These are phyloP conservation scores for Melospiza melodia DNA, from an alignment of 2,113 vertebrate species.

Conservation along the genomic window DNA sequence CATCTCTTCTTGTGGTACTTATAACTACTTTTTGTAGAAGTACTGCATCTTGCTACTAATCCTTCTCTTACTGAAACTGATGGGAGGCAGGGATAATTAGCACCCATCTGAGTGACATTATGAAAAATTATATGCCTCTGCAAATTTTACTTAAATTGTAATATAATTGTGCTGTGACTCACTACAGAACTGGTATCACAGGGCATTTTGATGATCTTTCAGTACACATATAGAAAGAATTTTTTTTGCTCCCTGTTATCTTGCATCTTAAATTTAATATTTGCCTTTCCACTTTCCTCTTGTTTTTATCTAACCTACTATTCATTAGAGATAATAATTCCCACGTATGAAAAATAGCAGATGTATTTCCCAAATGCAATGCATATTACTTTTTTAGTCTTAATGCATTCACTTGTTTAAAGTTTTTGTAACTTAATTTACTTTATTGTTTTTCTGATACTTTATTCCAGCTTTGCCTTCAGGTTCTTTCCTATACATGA, in stretches of 20 bases:
- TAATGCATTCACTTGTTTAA: background rate
- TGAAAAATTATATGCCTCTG: background rate
- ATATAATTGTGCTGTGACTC: background rate
- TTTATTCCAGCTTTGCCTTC: background rate
- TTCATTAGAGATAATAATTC: background rate
- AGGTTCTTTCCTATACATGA: background rate
- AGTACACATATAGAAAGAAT: background rate
- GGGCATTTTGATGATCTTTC: background rate
- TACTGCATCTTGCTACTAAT: background rate
- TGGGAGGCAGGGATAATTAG: background rate
- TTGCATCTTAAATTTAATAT: background rate
- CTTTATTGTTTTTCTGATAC: background rate
- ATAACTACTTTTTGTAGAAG: background rate
- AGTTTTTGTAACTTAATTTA: background rate
- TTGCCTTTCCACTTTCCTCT: background rate
- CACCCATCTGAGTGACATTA: background rate
- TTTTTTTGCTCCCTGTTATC: background rate
- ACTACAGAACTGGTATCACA: background rate
- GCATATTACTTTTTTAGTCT: accelerated
- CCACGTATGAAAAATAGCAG: background rate
- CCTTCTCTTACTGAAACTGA: background rate
- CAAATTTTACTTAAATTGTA: background rate
- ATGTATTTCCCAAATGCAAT: background rate
- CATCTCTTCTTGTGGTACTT: background rate
- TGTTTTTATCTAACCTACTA: background rate